Conservation (phyloP, 2,797 vertebrate genomes). For the Harpagifer antarcticus region DNA sequence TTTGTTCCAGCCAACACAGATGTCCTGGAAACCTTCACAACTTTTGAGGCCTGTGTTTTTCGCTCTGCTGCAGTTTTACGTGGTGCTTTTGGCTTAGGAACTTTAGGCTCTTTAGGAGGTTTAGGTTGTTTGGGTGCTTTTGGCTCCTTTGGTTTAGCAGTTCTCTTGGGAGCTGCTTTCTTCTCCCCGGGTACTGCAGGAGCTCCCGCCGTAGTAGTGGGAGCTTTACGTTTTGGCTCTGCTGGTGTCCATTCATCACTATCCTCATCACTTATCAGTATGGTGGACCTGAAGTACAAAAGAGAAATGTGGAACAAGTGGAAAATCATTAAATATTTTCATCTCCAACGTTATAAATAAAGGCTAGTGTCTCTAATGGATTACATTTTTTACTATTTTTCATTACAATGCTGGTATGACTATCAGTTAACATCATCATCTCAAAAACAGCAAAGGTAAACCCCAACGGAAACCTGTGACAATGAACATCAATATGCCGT, state of each 20-base stretch:
- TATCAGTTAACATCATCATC: background rate
- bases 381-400: background rate
- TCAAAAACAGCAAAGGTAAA: background rate
- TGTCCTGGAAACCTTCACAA: constrained; percentile 11
- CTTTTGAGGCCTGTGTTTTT: constrained; percentile 13
- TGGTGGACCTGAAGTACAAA: constrained; percentile 58
- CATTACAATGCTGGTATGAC: background rate
- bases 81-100: constrained; percentile 54
- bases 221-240: constrained; percentile 78
- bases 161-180: constrained; percentile 71
- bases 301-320: background rate
- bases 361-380: background rate
- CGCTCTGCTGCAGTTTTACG: constrained; percentile 48
- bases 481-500: background rate
- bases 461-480: background rate
- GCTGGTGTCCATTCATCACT: constrained; percentile 88
- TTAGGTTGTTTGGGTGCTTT: constrained; percentile 62
- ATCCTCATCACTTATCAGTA: constrained; percentile 80
- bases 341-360: background rate
- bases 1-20: constrained; percentile 43
- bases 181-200: constrained; percentile 46
- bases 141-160: constrained; percentile 68
- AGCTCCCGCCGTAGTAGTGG: constrained; percentile 48
- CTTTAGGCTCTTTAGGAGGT: constrained; percentile 54
- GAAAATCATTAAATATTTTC: background rate